Evolutionary conservation across 37 sponge, comb jelly and placozoan genomes (phyloP).

Genomic region (Spongia lamella): DNA sequence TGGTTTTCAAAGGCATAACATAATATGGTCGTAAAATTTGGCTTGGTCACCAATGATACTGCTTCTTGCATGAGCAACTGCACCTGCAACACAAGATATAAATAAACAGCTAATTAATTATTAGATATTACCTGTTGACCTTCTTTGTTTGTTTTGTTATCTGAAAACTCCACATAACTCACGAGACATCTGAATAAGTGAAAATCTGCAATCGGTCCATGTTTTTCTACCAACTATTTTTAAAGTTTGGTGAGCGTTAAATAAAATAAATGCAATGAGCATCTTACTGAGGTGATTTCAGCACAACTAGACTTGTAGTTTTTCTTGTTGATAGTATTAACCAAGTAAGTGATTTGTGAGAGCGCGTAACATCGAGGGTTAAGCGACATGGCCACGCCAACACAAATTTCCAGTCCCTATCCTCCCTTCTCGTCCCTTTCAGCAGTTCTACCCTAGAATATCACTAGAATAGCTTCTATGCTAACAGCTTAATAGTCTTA

Average conservation of each 20-base stretch:
- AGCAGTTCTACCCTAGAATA: too few species aligned
- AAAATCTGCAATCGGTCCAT: slow-evolving; percentile 87
- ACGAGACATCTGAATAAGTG: slow-evolving; percentile 86
- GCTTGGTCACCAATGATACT: slow-evolving; percentile 69
- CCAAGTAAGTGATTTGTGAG: slow-evolving; percentile 80
- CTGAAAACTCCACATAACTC: slow-evolving; percentile 75
- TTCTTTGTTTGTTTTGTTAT: slow-evolving; percentile 69
- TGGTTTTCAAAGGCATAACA: slow-evolving; percentile 85
- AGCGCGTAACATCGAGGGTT: slow-evolving; percentile 82
- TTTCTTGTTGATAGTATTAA: slow-evolving; percentile 83
- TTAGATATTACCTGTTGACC: slow-evolving; percentile 56
- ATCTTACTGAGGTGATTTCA: slow-evolving; percentile 70
- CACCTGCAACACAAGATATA: slow-evolving; percentile 40
- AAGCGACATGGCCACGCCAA: slow-evolving; percentile 55
- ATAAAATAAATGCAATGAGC: slow-evolving; percentile 1
- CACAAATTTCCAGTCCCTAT: too few species aligned
- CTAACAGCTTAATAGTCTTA: neutral
- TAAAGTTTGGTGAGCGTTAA: neutral
- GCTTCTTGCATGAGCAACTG: slow-evolving; percentile 83
- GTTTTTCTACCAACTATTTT: slow-evolving; percentile 73
- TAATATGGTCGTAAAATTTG: slow-evolving; percentile 81
- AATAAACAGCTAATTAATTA: too few species aligned
- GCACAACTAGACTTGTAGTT: slow-evolving; percentile 75
- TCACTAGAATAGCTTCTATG: neutral
- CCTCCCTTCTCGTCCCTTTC: too few species aligned